Conservation (phyloP, 2,888 invertebrate species). For the Lutraria lutraria region DNA sequence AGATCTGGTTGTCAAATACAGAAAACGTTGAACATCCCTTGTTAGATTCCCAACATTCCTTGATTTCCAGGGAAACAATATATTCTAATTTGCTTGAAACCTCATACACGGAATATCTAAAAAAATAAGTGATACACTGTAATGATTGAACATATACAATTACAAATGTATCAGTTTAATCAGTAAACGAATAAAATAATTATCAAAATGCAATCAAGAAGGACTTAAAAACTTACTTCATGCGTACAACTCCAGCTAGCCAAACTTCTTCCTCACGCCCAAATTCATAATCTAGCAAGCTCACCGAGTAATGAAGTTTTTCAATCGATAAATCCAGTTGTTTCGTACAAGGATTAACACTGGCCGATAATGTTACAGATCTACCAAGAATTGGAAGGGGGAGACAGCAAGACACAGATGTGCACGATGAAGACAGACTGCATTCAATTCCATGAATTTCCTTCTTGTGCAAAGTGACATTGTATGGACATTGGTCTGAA, state of each 20-base stretch:
- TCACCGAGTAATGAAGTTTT: not conserved
- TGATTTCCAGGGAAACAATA: conserved; percentile 30
- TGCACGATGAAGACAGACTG: conserved; percentile 56
- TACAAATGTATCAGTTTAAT: too few species aligned
- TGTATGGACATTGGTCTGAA: conserved; percentile 44
- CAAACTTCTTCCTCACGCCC: conserved; percentile 58
- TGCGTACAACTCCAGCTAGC: conserved; percentile 60
- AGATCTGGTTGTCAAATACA: conserved; percentile 46
- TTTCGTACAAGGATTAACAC: conserved; percentile 44
- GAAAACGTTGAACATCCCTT: not conserved
- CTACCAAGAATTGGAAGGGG: conserved; percentile 30
- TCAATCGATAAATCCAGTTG: conserved; percentile 43
- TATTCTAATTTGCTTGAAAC: conserved; percentile 39
- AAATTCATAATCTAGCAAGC: conserved; percentile 48
- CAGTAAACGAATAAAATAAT: not conserved
- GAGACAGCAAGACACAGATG: conserved; percentile 69
- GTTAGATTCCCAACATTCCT: conserved; percentile 52
- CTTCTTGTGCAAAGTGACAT: conserved; percentile 22
- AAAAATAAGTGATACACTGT: not conserved
- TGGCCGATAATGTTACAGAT: conserved; percentile 3
- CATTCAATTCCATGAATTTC: conserved; percentile 53
- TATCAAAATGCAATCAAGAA: too few species aligned
- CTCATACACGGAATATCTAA: conserved; percentile 50
- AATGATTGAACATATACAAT: too few species aligned
- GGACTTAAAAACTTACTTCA: conserved; percentile 55